Evolutionary conservation across 2,888 invertebrate species (phyloP).

Genomic region (Latheticus oryzae): DNA sequence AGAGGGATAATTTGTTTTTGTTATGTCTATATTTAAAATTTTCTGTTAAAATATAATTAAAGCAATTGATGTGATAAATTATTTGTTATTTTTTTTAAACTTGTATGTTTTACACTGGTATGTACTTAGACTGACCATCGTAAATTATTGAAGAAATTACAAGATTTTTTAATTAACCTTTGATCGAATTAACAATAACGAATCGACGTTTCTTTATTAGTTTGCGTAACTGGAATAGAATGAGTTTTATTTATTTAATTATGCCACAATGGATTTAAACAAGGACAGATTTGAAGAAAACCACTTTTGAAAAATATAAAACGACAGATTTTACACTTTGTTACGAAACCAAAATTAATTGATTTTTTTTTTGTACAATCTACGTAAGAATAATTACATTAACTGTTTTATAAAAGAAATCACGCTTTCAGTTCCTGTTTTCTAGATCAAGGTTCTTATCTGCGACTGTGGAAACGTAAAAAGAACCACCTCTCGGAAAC

Average conservation of each 20-base stretch:
- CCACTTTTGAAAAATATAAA: neutral
- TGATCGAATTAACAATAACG: conserved; percentile 26
- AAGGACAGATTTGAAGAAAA: neutral
- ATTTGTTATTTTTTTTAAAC: conserved; percentile 2
- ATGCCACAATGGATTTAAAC: no score
- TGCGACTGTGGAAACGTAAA: no score
- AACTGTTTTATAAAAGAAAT: conserved; percentile 1
- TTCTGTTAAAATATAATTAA: no score
- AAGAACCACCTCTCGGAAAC: no score
- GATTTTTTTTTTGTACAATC: neutral
- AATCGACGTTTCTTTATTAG: neutral
- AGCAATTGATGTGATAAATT: conserved; percentile 4
- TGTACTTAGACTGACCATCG: conserved; percentile 8
- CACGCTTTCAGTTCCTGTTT: neutral
- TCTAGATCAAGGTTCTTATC: conserved; percentile 1
- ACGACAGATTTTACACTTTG: neutral
- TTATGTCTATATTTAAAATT: no score
- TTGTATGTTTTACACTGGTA: conserved; percentile 16
- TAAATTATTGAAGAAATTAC: conserved; percentile 2
- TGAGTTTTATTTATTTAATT: neutral
- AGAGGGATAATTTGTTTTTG: no score
- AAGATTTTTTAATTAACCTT: conserved; percentile 33
- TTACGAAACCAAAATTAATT: conserved; percentile 2
- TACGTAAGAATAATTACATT: no score
- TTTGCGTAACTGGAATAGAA: neutral